These are phyloP conservation scores for Oostethus manadensis DNA, from an alignment of 2,113 vertebrate genomes.

Conservation along the genomic window DNA sequence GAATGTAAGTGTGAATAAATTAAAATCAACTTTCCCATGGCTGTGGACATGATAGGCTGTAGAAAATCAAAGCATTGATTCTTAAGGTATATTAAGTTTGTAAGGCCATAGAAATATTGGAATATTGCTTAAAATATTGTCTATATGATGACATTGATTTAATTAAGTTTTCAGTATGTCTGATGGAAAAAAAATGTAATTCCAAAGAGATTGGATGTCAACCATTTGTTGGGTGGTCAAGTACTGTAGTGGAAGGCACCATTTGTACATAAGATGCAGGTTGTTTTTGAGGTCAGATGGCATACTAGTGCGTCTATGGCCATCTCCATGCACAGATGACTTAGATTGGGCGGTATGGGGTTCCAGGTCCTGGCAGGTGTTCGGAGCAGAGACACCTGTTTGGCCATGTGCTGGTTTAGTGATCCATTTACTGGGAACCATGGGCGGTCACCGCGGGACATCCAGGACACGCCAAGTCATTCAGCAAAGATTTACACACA, in stretches of 20 bases:
- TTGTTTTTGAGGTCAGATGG: conserved; percentile 46
- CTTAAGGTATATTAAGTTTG: too few species aligned
- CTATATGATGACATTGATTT: too few species aligned
- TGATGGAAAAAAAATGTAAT: too few species aligned
- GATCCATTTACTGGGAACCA: conserved; percentile 73
- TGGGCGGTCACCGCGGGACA: conserved; percentile 64
- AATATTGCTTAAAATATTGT: too few species aligned
- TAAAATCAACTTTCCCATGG: too few species aligned
- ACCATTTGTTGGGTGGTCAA: neutral
- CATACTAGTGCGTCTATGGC: conserved; percentile 78
- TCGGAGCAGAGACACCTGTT: conserved; percentile 75
- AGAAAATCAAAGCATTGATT: too few species aligned
- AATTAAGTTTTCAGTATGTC: too few species aligned
- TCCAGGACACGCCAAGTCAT: conserved; percentile 70
- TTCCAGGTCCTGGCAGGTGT: conserved; percentile 70
- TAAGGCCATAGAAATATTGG: too few species aligned
- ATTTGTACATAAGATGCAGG: neutral
- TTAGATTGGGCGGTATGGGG: conserved; percentile 65
- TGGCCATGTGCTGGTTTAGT: conserved; percentile 74
- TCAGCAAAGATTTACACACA: conserved; percentile 70
- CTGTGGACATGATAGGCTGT: too few species aligned
- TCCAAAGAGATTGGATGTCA: conserved; percentile 33
- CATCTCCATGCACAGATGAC: conserved; percentile 53
- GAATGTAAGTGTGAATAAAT: too few species aligned
- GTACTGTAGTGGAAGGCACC: too few species aligned